Conservation (phyloP, 2,113 vertebrate species). For the Labeo catla region DNA sequence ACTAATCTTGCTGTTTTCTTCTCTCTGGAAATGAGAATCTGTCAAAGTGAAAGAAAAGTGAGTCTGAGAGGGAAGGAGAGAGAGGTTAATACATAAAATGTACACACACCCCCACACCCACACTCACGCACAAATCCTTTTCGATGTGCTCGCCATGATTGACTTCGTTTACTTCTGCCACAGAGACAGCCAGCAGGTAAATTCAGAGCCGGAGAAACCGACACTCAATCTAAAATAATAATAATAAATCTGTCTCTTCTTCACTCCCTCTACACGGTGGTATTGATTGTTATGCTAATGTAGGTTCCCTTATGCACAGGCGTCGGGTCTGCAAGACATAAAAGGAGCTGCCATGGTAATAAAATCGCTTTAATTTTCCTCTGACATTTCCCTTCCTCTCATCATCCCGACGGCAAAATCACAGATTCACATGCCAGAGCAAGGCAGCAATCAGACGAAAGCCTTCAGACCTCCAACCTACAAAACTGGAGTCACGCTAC, state of each 20-base stretch:
- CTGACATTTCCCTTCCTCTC: slow-evolving; percentile 33
- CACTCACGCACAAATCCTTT: slow-evolving; percentile 1
- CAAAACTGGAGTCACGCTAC: neutral
- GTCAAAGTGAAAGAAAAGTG: neutral
- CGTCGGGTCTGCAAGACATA: slow-evolving; percentile 20
- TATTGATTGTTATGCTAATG: slow-evolving; percentile 46
- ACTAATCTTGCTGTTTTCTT: neutral
- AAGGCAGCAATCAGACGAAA: neutral
- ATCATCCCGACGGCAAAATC: neutral
- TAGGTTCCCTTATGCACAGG: slow-evolving; percentile 16
- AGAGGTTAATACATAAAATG: slow-evolving; percentile 3
- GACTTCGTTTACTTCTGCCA: slow-evolving; percentile 28
- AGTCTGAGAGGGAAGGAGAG: neutral
- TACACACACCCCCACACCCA: neutral
- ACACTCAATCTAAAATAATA: slow-evolving; percentile 38
- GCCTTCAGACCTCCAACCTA: neutral
- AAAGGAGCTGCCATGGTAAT: slow-evolving; percentile 23
- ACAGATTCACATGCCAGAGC: neutral
- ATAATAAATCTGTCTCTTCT: slow-evolving; percentile 23
- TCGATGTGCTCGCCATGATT: neutral
- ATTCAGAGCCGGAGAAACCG: neutral
- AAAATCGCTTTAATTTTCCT: slow-evolving; percentile 39
- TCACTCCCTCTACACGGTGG: neutral
- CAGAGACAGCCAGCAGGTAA: slow-evolving; percentile 29
- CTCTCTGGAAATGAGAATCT: neutral